Evolutionary conservation across 2,888 invertebrate species (phyloP), one percentile per base, ranked within the genome.

Genomic region (Drosophila merina): DNA sequence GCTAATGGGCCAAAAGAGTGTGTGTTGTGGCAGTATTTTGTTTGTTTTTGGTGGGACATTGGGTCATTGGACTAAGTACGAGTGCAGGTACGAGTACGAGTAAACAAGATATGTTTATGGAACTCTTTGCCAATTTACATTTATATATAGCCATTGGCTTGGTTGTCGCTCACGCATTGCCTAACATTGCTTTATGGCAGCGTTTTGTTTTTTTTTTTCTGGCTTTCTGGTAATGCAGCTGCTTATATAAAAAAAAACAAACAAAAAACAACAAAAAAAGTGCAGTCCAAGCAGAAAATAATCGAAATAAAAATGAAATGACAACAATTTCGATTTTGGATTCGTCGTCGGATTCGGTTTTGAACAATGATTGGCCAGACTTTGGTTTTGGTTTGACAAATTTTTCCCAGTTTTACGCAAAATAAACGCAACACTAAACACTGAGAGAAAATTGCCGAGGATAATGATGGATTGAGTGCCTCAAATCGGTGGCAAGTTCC

Each of bases 361-460:
- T 55, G 60, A 47, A 48, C 78, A 72, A 72, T 72, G 79, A 82
- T 71, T 79, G 86, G 63, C 52, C 26, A 14, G 59, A 14, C 1
- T 20, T 20, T 20, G 20, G 57, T 57, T 26, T 44, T 44, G 38
- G 28, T 47, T 72, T 81, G 82, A 79, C 85, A 78, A 85, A 80
- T 80, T 81, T 80, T 80, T 84, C 83, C 66, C 49, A 77, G 20
- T 59, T 69, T 72, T 63, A 67, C 77, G 86, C 77, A 69, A 75
- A 73, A 64, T 62, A 58, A 55, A 55, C 56, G 44, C 5, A 14
- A 8, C 57, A 20, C 4, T 20, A 20, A 20, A 20, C 20, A 20
- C 20, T 20, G 20, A 20, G 20, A 20, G 20, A 20, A 20, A 20
- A 20, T 20, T 2, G 20, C 2, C 1, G 20, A 20, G 2, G 8